These are phyloP conservation scores for Lobophora halterata DNA, from an alignment of 2,888 invertebrate genomes.

Conservation along the genomic window DNA sequence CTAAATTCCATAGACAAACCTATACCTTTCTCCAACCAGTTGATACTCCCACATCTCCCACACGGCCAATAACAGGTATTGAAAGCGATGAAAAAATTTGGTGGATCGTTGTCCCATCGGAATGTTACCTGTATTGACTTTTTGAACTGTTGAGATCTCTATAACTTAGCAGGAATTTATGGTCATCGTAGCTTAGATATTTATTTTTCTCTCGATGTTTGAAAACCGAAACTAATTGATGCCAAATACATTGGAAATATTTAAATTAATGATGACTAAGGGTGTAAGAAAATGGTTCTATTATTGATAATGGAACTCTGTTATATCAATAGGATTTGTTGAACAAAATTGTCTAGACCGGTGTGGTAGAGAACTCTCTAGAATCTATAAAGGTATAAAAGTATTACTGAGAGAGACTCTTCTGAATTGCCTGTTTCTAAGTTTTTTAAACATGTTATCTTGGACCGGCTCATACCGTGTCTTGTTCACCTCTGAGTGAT, in stretches of 20 bases:
- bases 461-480: neutral
- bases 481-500: conserved; percentile 2
- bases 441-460: neutral
- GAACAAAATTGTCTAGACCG: no score
- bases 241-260: no score
- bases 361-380: no score
- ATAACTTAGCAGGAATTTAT: conserved; percentile 10
- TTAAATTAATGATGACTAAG: no score
- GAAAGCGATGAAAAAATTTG: conserved; percentile 13
- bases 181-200: no score
- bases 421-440: neutral
- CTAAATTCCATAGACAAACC: conserved; percentile 33
- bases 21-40: conserved; percentile 33
- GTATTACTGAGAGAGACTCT: neutral
- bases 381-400: no score
- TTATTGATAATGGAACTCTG: no score
- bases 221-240: no score
- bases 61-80: conserved; percentile 20
- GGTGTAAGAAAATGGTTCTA: no score
- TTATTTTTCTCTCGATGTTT: no score
- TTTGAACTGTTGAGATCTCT: conserved; percentile 14
- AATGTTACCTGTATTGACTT: conserved; percentile 24
- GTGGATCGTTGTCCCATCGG: conserved; percentile 13
- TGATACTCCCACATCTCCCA: conserved; percentile 29
- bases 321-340: no score